These are phyloP conservation scores for Natator depressus DNA, from an alignment of 2,113 vertebrate genomes.

Conservation along the genomic window DNA sequence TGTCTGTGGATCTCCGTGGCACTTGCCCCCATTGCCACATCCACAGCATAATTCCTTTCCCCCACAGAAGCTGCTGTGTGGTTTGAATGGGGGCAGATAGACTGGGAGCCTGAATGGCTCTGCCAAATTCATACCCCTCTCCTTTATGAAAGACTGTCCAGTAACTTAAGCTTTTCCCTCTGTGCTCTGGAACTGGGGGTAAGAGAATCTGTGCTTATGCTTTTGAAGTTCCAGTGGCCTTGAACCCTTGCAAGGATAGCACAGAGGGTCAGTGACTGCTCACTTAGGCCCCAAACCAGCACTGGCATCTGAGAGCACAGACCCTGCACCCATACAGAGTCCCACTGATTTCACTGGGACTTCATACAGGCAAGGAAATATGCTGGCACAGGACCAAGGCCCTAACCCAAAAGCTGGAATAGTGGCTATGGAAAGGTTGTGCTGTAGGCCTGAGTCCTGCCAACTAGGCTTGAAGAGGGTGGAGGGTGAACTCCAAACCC, in stretches of 20 bases:
- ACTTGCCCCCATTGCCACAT: neutral
- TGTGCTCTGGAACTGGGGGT: neutral
- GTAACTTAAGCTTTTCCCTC: neutral
- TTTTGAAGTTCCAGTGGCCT: neutral
- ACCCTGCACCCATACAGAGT: neutral
- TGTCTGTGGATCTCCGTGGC: no score
- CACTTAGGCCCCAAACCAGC: neutral
- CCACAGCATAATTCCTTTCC: neutral
- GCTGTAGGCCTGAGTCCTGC: fast-evolving
- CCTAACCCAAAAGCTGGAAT: neutral
- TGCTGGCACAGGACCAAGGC: neutral
- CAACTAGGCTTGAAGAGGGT: neutral
- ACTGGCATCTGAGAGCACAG: neutral
- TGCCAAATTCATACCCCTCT: neutral
- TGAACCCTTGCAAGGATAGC: neutral
- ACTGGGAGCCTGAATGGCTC: neutral
- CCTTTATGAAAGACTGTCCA: neutral
- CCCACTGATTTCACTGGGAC: neutral
- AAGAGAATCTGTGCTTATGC: neutral
- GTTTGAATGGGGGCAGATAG: neutral
- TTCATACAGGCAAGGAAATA: fast-evolving
- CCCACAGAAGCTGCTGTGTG: fast-evolving
- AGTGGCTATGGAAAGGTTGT: neutral
- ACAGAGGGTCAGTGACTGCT: neutral
- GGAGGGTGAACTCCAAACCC: neutral